A percentile compares a stretch with the other conserved stretches of the same genome.
Evolutionary conservation across 2,797 vertebrate genomes (phyloP).

Genomic region (Epinephelus malabaricus): DNA sequence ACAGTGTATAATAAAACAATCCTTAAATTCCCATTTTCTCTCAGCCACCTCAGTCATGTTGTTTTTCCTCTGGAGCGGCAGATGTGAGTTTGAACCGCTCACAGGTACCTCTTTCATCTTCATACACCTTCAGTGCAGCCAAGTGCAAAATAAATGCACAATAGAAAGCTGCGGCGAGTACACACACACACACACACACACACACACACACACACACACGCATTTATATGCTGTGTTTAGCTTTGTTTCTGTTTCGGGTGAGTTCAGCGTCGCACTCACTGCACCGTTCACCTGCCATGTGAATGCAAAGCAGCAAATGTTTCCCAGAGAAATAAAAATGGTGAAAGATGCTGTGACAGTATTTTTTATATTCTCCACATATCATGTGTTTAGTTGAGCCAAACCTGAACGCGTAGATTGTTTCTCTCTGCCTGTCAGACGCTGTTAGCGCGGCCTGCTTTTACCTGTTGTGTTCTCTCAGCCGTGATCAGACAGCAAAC

Average conservation of each 20-base stretch:
- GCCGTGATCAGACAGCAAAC: background rate
- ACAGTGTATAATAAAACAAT: background rate
- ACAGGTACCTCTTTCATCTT: constrained; percentile 27
- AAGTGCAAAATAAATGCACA: constrained; percentile 26
- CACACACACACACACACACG: background rate
- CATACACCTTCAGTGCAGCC: background rate
- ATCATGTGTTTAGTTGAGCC: background rate
- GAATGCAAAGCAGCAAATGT: constrained; percentile 39
- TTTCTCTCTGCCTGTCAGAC: constrained; percentile 4
- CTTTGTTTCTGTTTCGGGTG: constrained; percentile 3
- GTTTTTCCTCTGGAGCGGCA: constrained; percentile 6
- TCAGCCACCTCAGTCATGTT: background rate
- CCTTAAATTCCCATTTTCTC: constrained; percentile 13
- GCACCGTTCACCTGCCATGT: constrained; percentile 30
- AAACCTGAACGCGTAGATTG: background rate
- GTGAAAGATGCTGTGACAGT: constrained; percentile 5
- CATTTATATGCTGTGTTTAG: constrained; percentile 22
- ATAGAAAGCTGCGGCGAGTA: background rate
- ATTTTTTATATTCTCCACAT: background rate
- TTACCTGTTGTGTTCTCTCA: background rate
- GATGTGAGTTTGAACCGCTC: constrained; percentile 18
- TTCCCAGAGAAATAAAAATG: constrained; percentile 11
- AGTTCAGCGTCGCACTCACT: constrained; percentile 14
- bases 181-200: background rate
- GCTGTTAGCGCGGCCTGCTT: background rate